Evolutionary conservation across 2,888 invertebrate genomes (phyloP).

Genomic region (Synergus japonicus): DNA sequence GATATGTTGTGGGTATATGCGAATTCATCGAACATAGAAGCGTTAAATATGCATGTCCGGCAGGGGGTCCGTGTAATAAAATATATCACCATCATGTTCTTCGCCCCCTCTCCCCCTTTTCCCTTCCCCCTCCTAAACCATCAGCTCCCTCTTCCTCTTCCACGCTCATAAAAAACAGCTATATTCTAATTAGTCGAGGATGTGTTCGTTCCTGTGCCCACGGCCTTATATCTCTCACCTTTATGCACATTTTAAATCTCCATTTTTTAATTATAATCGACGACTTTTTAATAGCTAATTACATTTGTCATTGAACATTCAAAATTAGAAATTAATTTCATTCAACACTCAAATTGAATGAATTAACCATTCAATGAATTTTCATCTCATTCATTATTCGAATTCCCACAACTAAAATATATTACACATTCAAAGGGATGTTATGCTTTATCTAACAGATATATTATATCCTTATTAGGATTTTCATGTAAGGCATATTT

Average conservation of each 20-base stretch:
- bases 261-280: slow-evolving; percentile 21
- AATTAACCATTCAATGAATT: neutral
- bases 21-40: slow-evolving; percentile 50
- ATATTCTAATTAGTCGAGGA: slow-evolving; percentile 76
- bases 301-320: neutral
- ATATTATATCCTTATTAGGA: too few relatives aligned
- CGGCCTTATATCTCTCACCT: slow-evolving; percentile 6
- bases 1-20: neutral
- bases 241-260: neutral
- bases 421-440: too few relatives aligned
- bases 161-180: slow-evolving; percentile 78
- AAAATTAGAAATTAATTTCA: too few relatives aligned
- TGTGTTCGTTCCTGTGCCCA: slow-evolving; percentile 46
- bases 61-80: slow-evolving; percentile 74
- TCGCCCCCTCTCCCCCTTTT: slow-evolving; percentile 57
- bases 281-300: neutral
- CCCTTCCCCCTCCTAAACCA: slow-evolving; percentile 59
- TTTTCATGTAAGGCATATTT: too few relatives aligned
- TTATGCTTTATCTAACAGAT: too few relatives aligned
- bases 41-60: slow-evolving; percentile 77
- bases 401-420: too few relatives aligned
- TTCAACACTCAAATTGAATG: neutral
- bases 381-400: neutral
- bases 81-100: slow-evolving; percentile 68
- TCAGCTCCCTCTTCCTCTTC: slow-evolving; percentile 76